A percentile compares a stretch with the other conserved stretches of the same genome.
phyloP scores from a whole-genome alignment of 2,113 vertebrate genomes.

The Pogona vitticeps region DNA sequence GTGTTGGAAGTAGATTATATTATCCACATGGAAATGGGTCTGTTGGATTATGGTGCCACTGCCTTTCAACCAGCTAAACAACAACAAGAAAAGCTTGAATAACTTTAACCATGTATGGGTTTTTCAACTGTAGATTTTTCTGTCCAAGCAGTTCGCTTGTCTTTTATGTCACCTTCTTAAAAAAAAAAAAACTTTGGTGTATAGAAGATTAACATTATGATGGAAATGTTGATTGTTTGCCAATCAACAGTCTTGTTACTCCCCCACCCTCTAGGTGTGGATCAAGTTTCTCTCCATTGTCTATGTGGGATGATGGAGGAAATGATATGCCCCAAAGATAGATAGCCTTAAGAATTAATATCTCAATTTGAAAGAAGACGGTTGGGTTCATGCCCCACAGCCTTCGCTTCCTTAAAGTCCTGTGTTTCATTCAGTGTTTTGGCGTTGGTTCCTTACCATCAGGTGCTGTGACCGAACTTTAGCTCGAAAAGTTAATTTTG shows the following conservation, averaged over 20 bases:
- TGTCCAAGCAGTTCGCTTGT: neutral
- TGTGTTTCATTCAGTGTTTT: no score
- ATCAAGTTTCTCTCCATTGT: constrained; percentile 10
- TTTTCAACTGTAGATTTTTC: neutral
- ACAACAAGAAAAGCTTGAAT: neutral
- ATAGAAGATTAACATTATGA: neutral
- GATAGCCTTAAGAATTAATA: constrained; percentile 5
- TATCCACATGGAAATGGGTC: neutral
- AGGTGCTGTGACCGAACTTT: no score
- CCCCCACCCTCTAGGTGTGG: neutral
- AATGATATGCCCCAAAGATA: neutral
- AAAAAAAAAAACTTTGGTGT: neutral
- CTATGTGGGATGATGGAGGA: neutral
- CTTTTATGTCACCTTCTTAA: neutral
- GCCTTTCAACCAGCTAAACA: neutral
- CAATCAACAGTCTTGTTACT: neutral
- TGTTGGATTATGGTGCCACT: neutral
- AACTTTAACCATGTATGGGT: no score
- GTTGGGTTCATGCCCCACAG: neutral
- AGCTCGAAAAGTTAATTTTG: no score
- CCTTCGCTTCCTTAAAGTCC: no score
- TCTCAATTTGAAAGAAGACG: neutral
- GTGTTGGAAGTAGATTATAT: neutral
- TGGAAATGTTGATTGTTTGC: constrained; percentile 6
- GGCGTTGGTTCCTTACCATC: no score